Evolutionary conservation across 1,140 invertebrate species (phyloP).

Genomic region (Lordiphosa mommai): DNA sequence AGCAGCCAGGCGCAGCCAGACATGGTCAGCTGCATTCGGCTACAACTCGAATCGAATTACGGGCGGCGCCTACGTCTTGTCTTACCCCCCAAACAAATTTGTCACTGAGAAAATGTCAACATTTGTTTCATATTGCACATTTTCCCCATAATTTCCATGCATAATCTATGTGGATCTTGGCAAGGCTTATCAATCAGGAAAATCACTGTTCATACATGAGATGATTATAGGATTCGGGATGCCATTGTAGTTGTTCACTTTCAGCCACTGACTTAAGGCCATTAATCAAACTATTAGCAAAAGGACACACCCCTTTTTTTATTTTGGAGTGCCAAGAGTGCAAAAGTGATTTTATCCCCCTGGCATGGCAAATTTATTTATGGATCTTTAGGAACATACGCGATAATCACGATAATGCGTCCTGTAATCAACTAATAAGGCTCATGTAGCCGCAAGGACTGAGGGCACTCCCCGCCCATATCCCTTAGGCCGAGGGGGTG

Average conservation of each 20-base stretch:
- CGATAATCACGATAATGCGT: slow-evolving; percentile 80
- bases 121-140: slow-evolving; percentile 65
- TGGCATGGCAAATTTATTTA: slow-evolving; percentile 43
- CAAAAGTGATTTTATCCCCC: slow-evolving; percentile 16
- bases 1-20: slow-evolving; percentile 7
- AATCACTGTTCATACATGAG: slow-evolving; percentile 15
- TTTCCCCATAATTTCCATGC: slow-evolving; percentile 55
- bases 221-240: slow-evolving; percentile 41
- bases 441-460: slow-evolving; percentile 64
- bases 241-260: slow-evolving; percentile 50
- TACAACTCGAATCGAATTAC: slow-evolving; percentile 29
- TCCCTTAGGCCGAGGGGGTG: slow-evolving; percentile 40
- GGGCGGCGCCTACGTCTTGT: slow-evolving; percentile 26
- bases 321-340: slow-evolving; percentile 13
- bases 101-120: slow-evolving; percentile 45
- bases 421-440: slow-evolving; percentile 80
- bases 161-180: slow-evolving; percentile 55
- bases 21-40: slow-evolving; percentile 28
- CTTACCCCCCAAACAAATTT: no score
- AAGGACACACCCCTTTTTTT: slow-evolving; percentile 30
- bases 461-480: slow-evolving; percentile 26
- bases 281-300: slow-evolving; percentile 80
- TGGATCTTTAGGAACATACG: slow-evolving; percentile 54
- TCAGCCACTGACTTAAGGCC: slow-evolving; percentile 41
- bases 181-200: slow-evolving; percentile 61